A percentile compares a stretch with the other conserved stretches of the same genome.
Evolutionary conservation across 2,797 vertebrate genomes (phyloP).

Genomic region (Chrysocyon brachyurus): DNA sequence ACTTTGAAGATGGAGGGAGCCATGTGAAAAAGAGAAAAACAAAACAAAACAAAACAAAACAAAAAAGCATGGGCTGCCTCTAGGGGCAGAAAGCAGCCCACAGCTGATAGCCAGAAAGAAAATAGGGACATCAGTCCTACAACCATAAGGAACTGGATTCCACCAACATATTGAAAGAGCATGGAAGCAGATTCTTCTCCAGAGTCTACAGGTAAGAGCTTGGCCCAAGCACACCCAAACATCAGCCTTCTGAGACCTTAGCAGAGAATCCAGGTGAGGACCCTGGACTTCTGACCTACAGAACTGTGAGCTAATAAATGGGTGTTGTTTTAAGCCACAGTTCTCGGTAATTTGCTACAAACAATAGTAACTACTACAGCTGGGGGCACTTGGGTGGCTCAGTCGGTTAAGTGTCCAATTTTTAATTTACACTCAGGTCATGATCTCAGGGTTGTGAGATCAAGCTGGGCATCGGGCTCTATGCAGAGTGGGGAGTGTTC

Average conservation of each 20-base stretch:
- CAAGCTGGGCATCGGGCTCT: background rate
- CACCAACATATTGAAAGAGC: background rate
- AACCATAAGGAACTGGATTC: background rate
- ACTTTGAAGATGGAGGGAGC: background rate
- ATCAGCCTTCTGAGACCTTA: background rate
- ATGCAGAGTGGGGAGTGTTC: background rate
- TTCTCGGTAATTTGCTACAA: slow-evolving; percentile 20
- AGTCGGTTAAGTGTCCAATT: background rate
- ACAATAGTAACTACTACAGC: background rate
- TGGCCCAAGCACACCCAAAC: background rate
- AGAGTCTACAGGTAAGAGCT: background rate
- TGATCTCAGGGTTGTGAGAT: background rate
- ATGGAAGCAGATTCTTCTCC: background rate
- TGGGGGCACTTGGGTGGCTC: background rate
- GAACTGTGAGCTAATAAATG: background rate
- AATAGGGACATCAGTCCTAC: background rate
- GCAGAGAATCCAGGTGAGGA: background rate
- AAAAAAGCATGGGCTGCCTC: background rate
- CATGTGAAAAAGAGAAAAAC: background rate
- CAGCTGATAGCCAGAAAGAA: background rate
- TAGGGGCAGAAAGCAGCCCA: background rate
- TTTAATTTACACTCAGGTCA: background rate
- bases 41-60: no score
- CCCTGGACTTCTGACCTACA: background rate
- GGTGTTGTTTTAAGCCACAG: background rate